These are phyloP conservation scores for Colossoma macropomum DNA, from an alignment of 2,113 vertebrate species.

Conservation along the genomic window DNA sequence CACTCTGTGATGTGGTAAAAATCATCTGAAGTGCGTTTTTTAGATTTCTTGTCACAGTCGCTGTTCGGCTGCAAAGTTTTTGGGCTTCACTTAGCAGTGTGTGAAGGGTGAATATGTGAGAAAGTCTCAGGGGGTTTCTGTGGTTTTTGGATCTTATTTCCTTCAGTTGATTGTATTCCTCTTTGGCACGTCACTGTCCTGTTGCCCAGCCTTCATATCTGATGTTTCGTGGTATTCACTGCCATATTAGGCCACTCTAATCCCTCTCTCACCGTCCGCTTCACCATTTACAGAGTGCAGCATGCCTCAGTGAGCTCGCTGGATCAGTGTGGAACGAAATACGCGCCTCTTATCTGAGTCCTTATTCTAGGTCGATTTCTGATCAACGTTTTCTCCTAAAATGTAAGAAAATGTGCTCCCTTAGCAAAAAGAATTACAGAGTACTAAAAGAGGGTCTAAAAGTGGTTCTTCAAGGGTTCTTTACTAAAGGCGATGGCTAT, in stretches of 20 bases:
- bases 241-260: conserved; percentile 16
- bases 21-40: background rate
- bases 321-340: background rate
- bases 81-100: background rate
- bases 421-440: background rate
- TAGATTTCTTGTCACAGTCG: background rate
- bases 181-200: conserved; percentile 6
- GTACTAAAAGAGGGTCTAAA: no score
- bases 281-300: background rate
- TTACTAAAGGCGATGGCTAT: no score
- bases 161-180: conserved; percentile 8
- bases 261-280: conserved; percentile 1
- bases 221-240: background rate
- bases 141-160: background rate
- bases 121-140: background rate
- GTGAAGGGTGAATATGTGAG: no score
- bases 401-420: background rate
- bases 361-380: background rate
- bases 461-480: no score
- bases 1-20: background rate
- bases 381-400: background rate
- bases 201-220: background rate
- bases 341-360: background rate
- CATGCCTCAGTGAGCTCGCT: background rate
- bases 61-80: background rate